Evolutionary conservation across 2,888 invertebrate genomes (phyloP).

Genomic region (Junonia oenone): DNA sequence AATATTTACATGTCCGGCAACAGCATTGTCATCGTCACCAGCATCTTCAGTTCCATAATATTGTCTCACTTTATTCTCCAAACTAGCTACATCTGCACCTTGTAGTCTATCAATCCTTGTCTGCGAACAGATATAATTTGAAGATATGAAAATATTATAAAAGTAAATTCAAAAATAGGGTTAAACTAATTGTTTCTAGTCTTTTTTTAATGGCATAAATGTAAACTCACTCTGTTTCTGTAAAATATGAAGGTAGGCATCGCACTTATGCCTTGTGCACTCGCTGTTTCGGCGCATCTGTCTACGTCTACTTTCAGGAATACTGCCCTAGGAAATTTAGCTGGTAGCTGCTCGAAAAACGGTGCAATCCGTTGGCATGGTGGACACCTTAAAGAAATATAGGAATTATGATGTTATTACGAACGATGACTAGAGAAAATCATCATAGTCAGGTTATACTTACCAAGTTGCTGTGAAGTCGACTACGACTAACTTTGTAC

Average conservation of each 20-base stretch:
- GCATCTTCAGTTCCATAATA: constrained; percentile 85
- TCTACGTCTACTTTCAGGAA: constrained; percentile 98
- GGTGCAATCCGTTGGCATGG: constrained; percentile 98
- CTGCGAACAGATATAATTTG: constrained; percentile 47
- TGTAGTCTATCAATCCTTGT: constrained; percentile 91
- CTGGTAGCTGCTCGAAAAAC: constrained; percentile 91
- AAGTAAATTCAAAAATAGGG: background rate
- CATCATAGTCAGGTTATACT: constrained; percentile 46
- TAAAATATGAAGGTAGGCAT: constrained; percentile 99
- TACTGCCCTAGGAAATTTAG: constrained; percentile 91
- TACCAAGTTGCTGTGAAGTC: constrained; percentile 97
- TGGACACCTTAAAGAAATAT: constrained; percentile 87
- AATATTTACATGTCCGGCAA: constrained; percentile 88
- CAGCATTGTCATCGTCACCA: constrained; percentile 82
- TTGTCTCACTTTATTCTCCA: constrained; percentile 94
- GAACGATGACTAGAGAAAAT: constrained; percentile 60
- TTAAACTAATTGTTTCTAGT: background rate
- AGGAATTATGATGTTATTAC: background rate
- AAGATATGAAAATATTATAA: background rate
- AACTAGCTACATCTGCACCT: constrained; percentile 89
- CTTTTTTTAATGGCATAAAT: background rate
- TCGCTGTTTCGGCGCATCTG: constrained; percentile 92
- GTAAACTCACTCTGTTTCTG: constrained; percentile 83
- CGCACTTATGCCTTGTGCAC: constrained; percentile 92
- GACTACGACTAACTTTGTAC: constrained; percentile 93